phyloP scores from a whole-genome alignment of 2,888 invertebrate genomes.

The Priocnemis perturbator region DNA sequence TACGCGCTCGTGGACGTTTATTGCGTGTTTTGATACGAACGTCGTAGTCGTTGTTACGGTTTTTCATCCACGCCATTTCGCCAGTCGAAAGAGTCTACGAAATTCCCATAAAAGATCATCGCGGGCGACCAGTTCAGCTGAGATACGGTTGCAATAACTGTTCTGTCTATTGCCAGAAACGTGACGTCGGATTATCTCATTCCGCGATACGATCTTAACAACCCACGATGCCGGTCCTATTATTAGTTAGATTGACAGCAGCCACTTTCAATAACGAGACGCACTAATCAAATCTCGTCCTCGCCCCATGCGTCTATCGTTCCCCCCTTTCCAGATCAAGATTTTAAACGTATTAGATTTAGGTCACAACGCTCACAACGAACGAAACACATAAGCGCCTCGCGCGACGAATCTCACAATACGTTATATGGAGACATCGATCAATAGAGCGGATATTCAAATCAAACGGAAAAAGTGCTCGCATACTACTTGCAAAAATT shows the following conservation, averaged over 20 bases:
- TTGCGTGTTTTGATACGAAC: background rate
- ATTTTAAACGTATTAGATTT: too few relatives aligned
- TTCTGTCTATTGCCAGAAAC: constrained; percentile 25
- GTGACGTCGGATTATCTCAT: constrained; percentile 14
- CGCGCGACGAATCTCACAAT: too few relatives aligned
- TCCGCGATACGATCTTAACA: constrained; percentile 9
- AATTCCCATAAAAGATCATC: constrained; percentile 13
- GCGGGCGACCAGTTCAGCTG: background rate
- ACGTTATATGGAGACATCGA: too few relatives aligned
- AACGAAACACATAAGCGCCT: too few relatives aligned
- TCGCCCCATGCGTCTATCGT: too few relatives aligned
- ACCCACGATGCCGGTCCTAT: background rate
- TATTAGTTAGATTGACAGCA: constrained; percentile 16
- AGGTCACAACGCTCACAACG: too few relatives aligned
- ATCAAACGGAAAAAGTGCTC: constrained; percentile 17
- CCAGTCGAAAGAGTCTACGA: background rate
- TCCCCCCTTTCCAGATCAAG: too few relatives aligned
- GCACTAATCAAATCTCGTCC: constrained; percentile 35
- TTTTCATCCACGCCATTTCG: background rate
- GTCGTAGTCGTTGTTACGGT: constrained; percentile 5
- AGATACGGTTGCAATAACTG: constrained; percentile 31
- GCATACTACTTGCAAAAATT: constrained; percentile 1
- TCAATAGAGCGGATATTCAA: too few relatives aligned
- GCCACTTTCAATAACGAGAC: constrained; percentile 17
- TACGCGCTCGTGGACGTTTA: too few relatives aligned